These are phyloP conservation scores for Ectemnius continuus DNA, from an alignment of 2,888 invertebrate species.

Conservation along the genomic window DNA sequence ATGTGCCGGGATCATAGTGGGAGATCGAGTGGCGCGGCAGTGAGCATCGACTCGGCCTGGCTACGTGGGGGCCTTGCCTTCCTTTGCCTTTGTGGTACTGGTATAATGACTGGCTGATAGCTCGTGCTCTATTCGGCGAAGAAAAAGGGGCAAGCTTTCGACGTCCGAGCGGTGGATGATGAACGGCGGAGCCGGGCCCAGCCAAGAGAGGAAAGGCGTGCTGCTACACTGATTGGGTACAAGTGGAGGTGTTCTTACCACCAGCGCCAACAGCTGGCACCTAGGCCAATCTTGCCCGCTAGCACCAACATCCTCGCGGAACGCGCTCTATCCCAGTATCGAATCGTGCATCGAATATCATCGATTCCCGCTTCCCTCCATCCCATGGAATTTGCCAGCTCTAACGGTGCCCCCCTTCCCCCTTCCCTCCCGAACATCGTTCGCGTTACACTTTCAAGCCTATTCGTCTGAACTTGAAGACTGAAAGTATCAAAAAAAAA, in stretches of 20 bases:
- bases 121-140: conserved; percentile 34
- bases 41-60: conserved; percentile 22
- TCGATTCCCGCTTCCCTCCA: conserved; percentile 42
- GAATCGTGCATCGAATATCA: conserved; percentile 57
- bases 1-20: background rate
- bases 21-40: background rate
- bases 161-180: conserved; percentile 50
- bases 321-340: conserved; percentile 46
- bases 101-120: conserved; percentile 49
- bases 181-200: conserved; percentile 50
- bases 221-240: conserved; percentile 59
- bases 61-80: too few relatives aligned
- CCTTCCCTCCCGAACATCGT: too few relatives aligned
- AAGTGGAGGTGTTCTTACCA: conserved; percentile 55
- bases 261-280: conserved; percentile 59
- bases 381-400: background rate
- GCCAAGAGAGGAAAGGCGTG: conserved; percentile 35
- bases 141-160: conserved; percentile 40
- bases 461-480: too few relatives aligned
- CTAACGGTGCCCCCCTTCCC: background rate
- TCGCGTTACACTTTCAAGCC: too few relatives aligned
- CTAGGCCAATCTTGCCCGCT: conserved; percentile 56
- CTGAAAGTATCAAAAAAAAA: too few relatives aligned
- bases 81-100: conserved; percentile 26
- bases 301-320: conserved; percentile 50